Evolutionary conservation across 2,888 invertebrate genomes (phyloP).

Genomic region (Marasmarcha lunaedactyla): DNA sequence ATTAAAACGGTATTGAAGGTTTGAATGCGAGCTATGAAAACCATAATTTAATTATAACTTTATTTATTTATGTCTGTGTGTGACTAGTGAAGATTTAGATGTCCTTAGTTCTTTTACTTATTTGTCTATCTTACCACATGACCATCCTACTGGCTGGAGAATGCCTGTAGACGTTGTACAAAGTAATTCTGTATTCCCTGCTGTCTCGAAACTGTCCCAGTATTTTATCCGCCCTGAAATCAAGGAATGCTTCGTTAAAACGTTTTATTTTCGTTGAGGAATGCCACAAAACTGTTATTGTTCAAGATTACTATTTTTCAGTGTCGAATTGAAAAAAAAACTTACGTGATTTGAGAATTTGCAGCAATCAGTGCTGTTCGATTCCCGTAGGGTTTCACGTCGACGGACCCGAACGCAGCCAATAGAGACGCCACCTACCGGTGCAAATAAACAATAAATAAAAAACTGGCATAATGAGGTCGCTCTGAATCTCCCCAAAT

Average conservation of each 20-base stretch:
- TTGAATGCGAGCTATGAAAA: no score
- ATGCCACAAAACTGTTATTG: not conserved
- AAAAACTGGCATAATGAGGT: slow-evolving; percentile 20
- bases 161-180: slow-evolving; percentile 34
- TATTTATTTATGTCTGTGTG: no score
- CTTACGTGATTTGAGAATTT: slow-evolving; percentile 71
- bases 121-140: slow-evolving; percentile 45
- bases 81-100: no score
- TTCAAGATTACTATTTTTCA: not conserved
- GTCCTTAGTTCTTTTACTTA: no score
- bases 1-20: no score
- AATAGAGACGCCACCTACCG: slow-evolving; percentile 67
- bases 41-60: no score
- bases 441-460: slow-evolving; percentile 4
- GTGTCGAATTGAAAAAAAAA: slow-evolving; percentile 7
- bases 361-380: slow-evolving; percentile 73
- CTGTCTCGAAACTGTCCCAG: slow-evolving; percentile 35
- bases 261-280: not conserved
- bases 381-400: slow-evolving; percentile 67
- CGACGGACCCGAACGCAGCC: slow-evolving; percentile 72
- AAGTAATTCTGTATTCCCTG: slow-evolving; percentile 38
- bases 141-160: slow-evolving; percentile 30
- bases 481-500: slow-evolving; percentile 19
- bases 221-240: slow-evolving; percentile 46
- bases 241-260: not conserved